Percentiles rank a stretch among this genome's conserved stretches.
Evolutionary conservation across 2,797 vertebrate species (phyloP).

Genomic region (Amblyopsis hoosieri): DNA sequence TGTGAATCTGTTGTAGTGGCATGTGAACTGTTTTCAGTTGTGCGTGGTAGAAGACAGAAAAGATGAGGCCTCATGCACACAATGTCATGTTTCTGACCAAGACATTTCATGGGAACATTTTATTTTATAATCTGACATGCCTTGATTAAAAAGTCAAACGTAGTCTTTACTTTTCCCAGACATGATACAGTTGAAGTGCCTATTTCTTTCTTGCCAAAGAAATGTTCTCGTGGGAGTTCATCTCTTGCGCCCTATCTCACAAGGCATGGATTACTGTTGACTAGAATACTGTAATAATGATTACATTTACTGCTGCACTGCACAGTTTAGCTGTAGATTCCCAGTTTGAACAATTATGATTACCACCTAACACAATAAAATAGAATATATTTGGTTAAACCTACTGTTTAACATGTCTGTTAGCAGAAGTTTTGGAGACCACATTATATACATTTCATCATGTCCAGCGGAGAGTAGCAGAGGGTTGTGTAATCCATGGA

Average conservation of each 20-base stretch:
- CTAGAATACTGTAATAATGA: slow-evolving; percentile 60
- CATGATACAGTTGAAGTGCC: slow-evolving; percentile 34
- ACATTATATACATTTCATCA: no score
- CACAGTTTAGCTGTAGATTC: slow-evolving; percentile 26
- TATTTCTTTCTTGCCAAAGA: slow-evolving; percentile 29
- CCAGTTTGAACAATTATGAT: slow-evolving; percentile 17
- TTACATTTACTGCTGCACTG: slow-evolving; percentile 44
- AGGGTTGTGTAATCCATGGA: no score
- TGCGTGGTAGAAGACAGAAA: slow-evolving; percentile 46
- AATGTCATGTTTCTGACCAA: background rate
- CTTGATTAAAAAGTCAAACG: background rate
- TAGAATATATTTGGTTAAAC: slow-evolving; percentile 36
- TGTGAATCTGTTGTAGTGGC: background rate
- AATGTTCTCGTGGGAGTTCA: slow-evolving; percentile 59
- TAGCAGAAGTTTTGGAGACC: no score
- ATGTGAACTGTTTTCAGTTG: slow-evolving; percentile 44
- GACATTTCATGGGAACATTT: background rate
- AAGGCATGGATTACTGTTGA: slow-evolving; percentile 58
- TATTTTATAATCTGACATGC: slow-evolving; percentile 9
- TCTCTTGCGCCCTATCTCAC: slow-evolving; percentile 60
- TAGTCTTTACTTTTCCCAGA: slow-evolving; percentile 8
- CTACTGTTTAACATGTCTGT: slow-evolving; percentile 2
- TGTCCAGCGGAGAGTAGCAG: no score
- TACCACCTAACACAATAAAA: slow-evolving; percentile 46
- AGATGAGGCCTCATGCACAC: slow-evolving; percentile 31